These are phyloP conservation scores for Drosophila nigricruria DNA, from an alignment of 2,888 invertebrate genomes.

Conservation along the genomic window DNA sequence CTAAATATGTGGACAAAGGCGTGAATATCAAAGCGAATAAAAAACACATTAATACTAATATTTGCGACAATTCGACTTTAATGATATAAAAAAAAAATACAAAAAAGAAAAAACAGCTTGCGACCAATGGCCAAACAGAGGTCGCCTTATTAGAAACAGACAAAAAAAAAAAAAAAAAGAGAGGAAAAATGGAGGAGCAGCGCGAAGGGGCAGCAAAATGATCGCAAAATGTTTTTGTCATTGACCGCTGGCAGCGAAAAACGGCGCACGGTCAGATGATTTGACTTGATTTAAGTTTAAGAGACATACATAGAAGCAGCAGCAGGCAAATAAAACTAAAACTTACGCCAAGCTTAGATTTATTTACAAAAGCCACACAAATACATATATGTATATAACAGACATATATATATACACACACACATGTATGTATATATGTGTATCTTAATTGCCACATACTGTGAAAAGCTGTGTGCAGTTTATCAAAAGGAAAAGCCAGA, in stretches of 20 bases:
- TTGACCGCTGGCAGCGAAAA: conserved; percentile 75
- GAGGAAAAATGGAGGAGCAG: not conserved
- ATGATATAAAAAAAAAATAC: conserved; percentile 52
- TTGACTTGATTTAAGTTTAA: conserved; percentile 56
- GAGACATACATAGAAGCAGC: conserved; percentile 18
- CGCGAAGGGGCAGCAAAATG: conserved; percentile 8
- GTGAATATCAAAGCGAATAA: conserved; percentile 64
- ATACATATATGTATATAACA: not conserved
- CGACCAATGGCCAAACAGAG: conserved; percentile 53
- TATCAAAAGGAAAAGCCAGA: conserved; percentile 30
- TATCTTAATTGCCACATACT: conserved; percentile 77
- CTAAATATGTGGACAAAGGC: conserved; percentile 27
- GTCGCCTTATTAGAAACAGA: conserved; percentile 35
- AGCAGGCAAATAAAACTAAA: conserved; percentile 67
- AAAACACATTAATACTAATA: conserved; percentile 79
- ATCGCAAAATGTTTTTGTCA: conserved; percentile 72
- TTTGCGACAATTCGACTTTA: conserved; percentile 77
- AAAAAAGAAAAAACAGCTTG: conserved; percentile 39
- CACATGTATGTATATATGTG: not conserved
- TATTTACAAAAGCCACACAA: conserved; percentile 71
- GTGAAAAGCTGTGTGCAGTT: conserved; percentile 60
- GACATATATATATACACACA: not conserved
- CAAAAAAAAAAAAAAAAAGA: not conserved
- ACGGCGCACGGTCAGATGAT: conserved; percentile 76
- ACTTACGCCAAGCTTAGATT: conserved; percentile 76